Percentiles rank a stretch among this genome's conserved stretches.
phyloP scores from a whole-genome alignment of 1,140 invertebrate species.

The Nilaparvata lugens region DNA sequence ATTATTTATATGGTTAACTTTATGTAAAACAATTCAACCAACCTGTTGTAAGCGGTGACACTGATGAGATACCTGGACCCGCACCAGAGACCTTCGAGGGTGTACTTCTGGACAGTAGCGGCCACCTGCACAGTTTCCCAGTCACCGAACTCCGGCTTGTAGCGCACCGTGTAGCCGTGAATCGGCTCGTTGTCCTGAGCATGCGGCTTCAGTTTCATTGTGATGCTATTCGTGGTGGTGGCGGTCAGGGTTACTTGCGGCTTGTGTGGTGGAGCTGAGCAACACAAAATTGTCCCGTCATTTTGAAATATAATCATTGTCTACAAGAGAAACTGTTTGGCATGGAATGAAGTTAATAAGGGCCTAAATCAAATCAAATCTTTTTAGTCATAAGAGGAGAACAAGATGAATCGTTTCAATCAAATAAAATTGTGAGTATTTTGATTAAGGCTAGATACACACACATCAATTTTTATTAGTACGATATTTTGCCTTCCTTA shows the following conservation, averaged over 20 bases:
- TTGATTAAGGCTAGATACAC: too few species aligned
- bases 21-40: conserved; percentile 26
- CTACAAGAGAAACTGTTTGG: too few species aligned
- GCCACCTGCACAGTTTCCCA: conserved; percentile 76
- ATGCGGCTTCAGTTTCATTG: conserved; percentile 68
- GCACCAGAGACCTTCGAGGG: conserved; percentile 76
- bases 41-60: conserved; percentile 85
- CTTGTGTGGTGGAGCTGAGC: conserved; percentile 69
- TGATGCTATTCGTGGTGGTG: conserved; percentile 74
- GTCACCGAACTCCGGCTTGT: conserved; percentile 86
- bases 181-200: conserved; percentile 62
- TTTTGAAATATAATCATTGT: too few species aligned
- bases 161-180: conserved; percentile 83
- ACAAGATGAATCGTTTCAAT: too few species aligned
- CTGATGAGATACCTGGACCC: conserved; percentile 87
- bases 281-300: too few species aligned
- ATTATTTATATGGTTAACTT: not conserved
- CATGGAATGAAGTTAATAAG: too few species aligned
- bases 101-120: conserved; percentile 69
- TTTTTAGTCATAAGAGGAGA: too few species aligned
- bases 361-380: too few species aligned
- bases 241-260: conserved; percentile 68
- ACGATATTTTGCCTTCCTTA: too few species aligned
- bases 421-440: too few species aligned
- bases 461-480: too few species aligned